Evolutionary conservation across 2,797 vertebrate genomes (phyloP), one percentile per base, ranked within the genome.

Genomic region (Babyrousa celebensis): DNA sequence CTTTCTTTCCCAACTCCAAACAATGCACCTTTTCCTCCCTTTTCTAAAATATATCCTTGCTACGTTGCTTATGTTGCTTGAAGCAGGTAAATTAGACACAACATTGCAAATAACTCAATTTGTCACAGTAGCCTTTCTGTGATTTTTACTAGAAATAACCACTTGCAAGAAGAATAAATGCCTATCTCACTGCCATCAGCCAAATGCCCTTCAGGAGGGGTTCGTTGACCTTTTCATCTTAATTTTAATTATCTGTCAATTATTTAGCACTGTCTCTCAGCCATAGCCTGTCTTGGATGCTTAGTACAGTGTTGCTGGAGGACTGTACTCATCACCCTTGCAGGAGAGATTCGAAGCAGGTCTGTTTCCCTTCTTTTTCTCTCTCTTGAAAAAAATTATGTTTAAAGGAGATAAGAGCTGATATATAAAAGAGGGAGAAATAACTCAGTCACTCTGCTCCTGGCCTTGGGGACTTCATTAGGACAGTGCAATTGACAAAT

Each of bases 71-170:
- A 72, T 17, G 23, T 89, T 90, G 6, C 90, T 60, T 91, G 36
- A 67, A 91, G 70, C 18, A 70, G 72, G 17, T 92, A 67, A 84
- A 67, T 89, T 79, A 91, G 54, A 89, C 32, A 36, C 25, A 80
- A 70, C 23, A 91, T 52, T 60, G 17, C 63, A 80, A 89, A 75
- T 71, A 94, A 67, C 11, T 91, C 91, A 48, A 5, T 85, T 48
- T 70, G 52, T 40, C 68, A 79, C 16, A 93, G 18, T 58, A 27
- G n/a, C 1, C 23, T 82, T 89, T 91, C 78, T 95, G 70, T 62
- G 21, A 89, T 78, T 74, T 48, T 58, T 67, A 43, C 25, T 91
- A 74, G 65, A 93, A 86, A 93, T 74, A 93, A 23, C 18, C 60
- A 84, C 72, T 87, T 71, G 21, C 12, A 88, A 91, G 29, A 92